Evolutionary conservation across 2,113 vertebrate genomes (phyloP), one percentile per base, ranked within the genome.

Genomic region (Synchiropus splendidus): DNA sequence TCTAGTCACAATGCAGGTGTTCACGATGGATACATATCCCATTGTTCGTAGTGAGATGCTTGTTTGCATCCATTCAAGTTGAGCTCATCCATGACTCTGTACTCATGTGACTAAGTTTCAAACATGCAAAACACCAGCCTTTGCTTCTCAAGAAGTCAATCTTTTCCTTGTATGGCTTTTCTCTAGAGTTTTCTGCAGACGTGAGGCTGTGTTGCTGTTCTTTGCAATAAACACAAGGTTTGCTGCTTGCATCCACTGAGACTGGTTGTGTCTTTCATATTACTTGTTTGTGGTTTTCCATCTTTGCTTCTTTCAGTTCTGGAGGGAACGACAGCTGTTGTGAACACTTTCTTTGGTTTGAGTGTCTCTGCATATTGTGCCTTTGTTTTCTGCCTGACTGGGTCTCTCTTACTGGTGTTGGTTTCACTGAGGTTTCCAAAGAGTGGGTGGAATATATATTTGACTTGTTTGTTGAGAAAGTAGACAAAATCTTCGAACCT

Each of bases 371-470:
- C 32, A 18, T 61, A 18, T 27, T 33, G 16, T 39, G 2, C 47
- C n/a, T n/a, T n/a, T n/a, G n/a, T n/a, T n/a, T n/a, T n/a, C n/a
- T n/a, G n/a, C n/a, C n/a, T n/a, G n/a, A n/a, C n/a, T n/a, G n/a
- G n/a, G n/a, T n/a, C n/a, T n/a, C n/a, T n/a, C n/a, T n/a, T n/a
- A n/a, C n/a, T n/a, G n/a, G n/a, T n/a, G n/a, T 58, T 40, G 57
- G 12, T 33, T 60, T 43, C 45, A 48, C 32, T 51, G 44, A 68
- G 10, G 62, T 18, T 3, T 44, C 52, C 44, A 48, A 47, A 68
- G 12, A 67, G 30, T 3, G 48, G 57, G 9, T 57, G 45, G n/a
- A n/a, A 6, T 1, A 41, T 6, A 14, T 51, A 42, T 13, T 21
- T 30, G 11, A 40, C 42, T 38, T 54, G 46, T 12, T 48, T n/a